Conservation (phyloP, 2,113 vertebrate species). For the Helogale parvula region DNA sequence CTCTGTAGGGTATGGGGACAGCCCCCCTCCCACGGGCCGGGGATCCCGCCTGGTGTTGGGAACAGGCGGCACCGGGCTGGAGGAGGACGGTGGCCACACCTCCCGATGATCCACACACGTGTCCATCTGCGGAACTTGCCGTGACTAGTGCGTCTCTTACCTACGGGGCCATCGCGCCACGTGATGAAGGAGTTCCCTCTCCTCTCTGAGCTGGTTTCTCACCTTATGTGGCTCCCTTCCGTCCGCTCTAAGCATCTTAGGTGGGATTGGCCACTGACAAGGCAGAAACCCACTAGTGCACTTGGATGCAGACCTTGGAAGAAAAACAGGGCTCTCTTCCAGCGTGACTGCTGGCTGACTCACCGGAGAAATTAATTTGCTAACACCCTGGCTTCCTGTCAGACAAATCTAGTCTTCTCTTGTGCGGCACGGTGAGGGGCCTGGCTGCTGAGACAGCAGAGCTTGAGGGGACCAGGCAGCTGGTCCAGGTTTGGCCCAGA, state of each 20-base stretch:
- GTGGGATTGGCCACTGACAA: background rate
- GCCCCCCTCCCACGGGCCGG: fast-evolving
- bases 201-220: background rate
- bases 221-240: fast-evolving
- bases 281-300: background rate
- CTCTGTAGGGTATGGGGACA: background rate
- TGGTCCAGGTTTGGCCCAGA: fast-evolving
- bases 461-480: background rate
- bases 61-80: background rate
- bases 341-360: background rate
- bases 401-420: background rate
- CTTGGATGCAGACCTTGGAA: background rate
- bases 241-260: fast-evolving
- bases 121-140: background rate
- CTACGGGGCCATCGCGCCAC: fast-evolving
- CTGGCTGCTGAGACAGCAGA: background rate
- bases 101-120: fast-evolving
- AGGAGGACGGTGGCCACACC: fast-evolving
- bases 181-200: background rate
- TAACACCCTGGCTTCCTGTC: constrained; percentile 36
- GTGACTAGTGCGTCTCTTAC: fast-evolving
- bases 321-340: background rate
- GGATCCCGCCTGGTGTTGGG: background rate
- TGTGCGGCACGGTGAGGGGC: background rate
- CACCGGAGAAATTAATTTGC: background rate